Base-by-base conservation (phyloP, 2,797 vertebrate genomes). In the Sebastolobus altivelis region DNA sequence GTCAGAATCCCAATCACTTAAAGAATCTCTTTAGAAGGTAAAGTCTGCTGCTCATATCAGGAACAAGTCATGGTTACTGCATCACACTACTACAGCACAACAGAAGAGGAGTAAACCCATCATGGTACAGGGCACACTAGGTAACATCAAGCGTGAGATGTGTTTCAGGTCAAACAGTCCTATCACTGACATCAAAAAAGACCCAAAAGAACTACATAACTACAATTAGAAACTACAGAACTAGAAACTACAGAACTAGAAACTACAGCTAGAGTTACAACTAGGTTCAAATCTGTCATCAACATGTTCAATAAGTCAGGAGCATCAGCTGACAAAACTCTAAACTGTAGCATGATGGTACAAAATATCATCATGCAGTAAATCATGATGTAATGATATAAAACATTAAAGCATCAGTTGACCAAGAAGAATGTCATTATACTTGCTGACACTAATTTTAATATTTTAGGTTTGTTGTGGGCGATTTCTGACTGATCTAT, bases 21-120 rank as follows among this genome's bases (percentile, higher is more conserved):
- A 52, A 73, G 65, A 78, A 82, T 65, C 55, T 80, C 69, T 77
- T 73, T 55, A 55, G 31, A 74, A 66, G 68, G 63, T 75, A 60
- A 63, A 55, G 69, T 60, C 31, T 40, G 14, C n/a, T 52, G 62
- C 13, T 20, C 43, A 27, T 12, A 43, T 38, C 31, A 59, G 37
- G 18, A 67, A 40, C 8, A 16, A 31, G 72, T 54, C 52, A 18
- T 35, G 31, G 62, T 31, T 38, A 66, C 3, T 8, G 59, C 40
- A 66, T 52, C 22, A 54, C 54, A 35, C 8, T n/a, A 68, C 13
- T 52, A 37, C 25, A 38, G 16, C 25, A 20, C 8, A 40, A 13
- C 56, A 46, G 8, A 33, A 22, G 22, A 5, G 5, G 33, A 35
- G 29, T 13, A 3, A 38, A 52, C 59, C 25, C 10, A 49, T 25